These are phyloP conservation scores for Sebastes flavidus DNA, from an alignment of 2,797 vertebrate genomes.

Conservation along the genomic window DNA sequence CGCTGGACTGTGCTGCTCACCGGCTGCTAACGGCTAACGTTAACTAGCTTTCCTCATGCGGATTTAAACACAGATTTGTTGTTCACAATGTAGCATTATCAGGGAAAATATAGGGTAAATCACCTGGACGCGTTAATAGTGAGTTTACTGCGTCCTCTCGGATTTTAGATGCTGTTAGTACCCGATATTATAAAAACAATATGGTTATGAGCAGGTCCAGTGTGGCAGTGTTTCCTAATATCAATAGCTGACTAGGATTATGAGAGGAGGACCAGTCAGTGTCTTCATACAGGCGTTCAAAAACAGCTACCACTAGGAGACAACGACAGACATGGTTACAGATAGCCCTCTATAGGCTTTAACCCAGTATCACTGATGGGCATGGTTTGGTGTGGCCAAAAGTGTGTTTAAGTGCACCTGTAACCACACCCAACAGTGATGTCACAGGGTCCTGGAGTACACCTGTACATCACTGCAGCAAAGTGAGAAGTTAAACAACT, in stretches of 20 bases:
- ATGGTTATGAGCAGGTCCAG: neutral
- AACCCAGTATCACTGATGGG: no score
- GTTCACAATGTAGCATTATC: no score
- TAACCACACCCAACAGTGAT: neutral
- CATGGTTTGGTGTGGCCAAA: neutral
- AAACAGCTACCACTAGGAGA: no score
- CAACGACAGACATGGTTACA: no score
- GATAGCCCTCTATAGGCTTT: no score
- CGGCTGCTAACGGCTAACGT: no score
- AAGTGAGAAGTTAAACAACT: neutral
- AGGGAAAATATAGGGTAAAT: no score
- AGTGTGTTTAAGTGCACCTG: neutral
- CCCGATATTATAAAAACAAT: neutral
- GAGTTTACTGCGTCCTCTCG: no score
- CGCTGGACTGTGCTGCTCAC: no score
- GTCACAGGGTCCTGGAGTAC: neutral
- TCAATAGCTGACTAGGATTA: neutral
- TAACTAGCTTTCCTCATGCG: no score
- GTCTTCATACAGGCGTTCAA: neutral
- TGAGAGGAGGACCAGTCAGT: neutral
- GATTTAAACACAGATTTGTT: no score
- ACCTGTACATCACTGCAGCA: neutral
- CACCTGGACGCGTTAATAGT: no score
- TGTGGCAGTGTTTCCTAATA: neutral
- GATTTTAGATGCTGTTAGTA: neutral